phyloP scores from a whole-genome alignment of 2,797 vertebrate genomes.

The Crotalus adamanteus region DNA sequence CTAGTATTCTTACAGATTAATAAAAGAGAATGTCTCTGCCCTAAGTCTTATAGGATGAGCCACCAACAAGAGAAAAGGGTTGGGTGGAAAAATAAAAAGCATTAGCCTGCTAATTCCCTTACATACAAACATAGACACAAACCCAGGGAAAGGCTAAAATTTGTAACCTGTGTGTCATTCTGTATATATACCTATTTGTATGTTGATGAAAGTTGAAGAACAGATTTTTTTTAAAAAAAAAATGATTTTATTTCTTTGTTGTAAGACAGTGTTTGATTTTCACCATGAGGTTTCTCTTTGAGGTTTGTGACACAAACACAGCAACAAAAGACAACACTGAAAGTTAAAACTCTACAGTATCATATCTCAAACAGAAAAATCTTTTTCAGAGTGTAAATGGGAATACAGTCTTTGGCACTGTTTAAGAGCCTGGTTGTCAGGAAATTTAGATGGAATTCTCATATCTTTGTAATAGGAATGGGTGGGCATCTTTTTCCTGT shows the following conservation, averaged over 20 bases:
- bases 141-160: neutral
- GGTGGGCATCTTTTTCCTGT: neutral
- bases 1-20: neutral
- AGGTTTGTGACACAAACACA: constrained; percentile 19
- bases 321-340: neutral
- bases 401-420: neutral
- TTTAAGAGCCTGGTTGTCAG: neutral
- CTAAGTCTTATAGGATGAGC: neutral
- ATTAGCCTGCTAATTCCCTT: neutral
- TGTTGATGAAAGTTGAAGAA: neutral
- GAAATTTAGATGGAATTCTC: neutral
- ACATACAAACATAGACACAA: neutral
- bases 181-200: neutral
- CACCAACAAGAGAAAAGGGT: neutral
- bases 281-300: constrained; percentile 18
- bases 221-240: neutral
- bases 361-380: neutral
- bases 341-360: neutral
- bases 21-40: neutral
- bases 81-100: neutral
- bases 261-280: constrained; percentile 18
- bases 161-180: neutral
- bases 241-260: constrained; percentile 4
- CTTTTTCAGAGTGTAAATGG: neutral
- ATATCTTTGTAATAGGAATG: neutral